Evolutionary conservation across 1,140 invertebrate species (phyloP), one percentile per base, ranked within the genome.

Genomic region (Eriocheir sinensis): DNA sequence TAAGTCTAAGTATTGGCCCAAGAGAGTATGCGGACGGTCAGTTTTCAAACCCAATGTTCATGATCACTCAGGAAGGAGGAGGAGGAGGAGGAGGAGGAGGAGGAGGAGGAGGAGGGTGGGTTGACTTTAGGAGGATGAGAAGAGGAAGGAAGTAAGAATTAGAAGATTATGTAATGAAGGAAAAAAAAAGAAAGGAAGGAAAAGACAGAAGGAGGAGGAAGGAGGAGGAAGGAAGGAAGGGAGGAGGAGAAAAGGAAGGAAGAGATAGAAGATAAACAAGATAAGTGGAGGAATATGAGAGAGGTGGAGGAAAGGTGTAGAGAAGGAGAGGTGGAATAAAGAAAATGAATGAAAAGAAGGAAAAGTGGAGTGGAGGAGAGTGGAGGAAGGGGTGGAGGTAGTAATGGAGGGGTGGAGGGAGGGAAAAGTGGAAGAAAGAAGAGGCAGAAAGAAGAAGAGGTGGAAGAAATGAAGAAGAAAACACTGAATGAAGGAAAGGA

Each of bases 21-120:
- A 72, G 27, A n/a, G 27, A n/a, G 27, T 21, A n/a, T 2, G 60
- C 27, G 60, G 27, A 72, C 4, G 60, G 21, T 72, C 60, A 72
- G 60, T 72, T 72, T 72, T 72, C 60, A 72, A n/a, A n/a, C 60
- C 60, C 27, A 72, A 72, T 72, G 60, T 72, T 72, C 60, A 72
- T 0, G 60, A 72, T 53, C 48, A 53, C 21, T 9, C 48, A 0
- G 48, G 27, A n/a, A 72, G 60, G 27, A 72, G 60, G 60, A n/a
- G 60, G 60, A 72, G 60, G 60, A 72, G 60, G 27, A 72, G 60
- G 60, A 72, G 60, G 27, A 72, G 60, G 60, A 72, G 60, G 27
- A 72, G 60, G 60, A 72, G 60, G 60, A 72, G 60, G 60, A 72
- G 60, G 60, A 72, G 60, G 27, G 27, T n/a, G n/a, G n/a, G n/a